These are phyloP conservation scores for Cenopis cana DNA, from an alignment of 2,888 invertebrate species.

Conservation along the genomic window DNA sequence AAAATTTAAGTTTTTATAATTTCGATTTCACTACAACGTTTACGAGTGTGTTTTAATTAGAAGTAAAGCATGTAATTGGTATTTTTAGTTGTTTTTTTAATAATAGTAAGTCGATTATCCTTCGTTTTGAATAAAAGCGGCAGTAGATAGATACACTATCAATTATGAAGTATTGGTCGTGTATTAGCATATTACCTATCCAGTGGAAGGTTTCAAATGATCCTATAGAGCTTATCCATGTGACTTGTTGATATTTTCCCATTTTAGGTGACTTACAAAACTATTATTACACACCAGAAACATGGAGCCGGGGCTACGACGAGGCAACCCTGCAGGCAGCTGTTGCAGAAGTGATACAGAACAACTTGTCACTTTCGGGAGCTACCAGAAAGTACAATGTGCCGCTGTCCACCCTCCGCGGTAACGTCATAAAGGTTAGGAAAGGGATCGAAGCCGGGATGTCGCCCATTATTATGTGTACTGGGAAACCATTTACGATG, in stretches of 20 bases:
- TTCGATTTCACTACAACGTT: not conserved
- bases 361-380: not conserved
- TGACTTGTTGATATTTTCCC: not conserved
- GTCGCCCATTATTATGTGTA: not conserved
- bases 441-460: not conserved
- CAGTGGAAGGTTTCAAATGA: no score
- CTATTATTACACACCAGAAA: not conserved
- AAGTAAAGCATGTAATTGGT: not conserved
- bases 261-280: not conserved
- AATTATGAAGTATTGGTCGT: not conserved
- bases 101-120: not conserved
- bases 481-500: not conserved
- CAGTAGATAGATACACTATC: not conserved
- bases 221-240: no score
- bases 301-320: constrained; percentile 9
- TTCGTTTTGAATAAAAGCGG: not conserved
- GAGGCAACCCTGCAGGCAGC: not conserved
- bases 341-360: not conserved
- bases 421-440: constrained; percentile 4
- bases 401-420: not conserved
- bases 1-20: not conserved
- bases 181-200: not conserved
- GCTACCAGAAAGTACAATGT: not conserved
- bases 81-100: not conserved
- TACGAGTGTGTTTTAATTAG: not conserved